Percentiles rank a stretch among this genome's conserved stretches.
Evolutionary conservation across 2,888 invertebrate genomes (phyloP).

Genomic region (Orthonychiurus folsomi): DNA sequence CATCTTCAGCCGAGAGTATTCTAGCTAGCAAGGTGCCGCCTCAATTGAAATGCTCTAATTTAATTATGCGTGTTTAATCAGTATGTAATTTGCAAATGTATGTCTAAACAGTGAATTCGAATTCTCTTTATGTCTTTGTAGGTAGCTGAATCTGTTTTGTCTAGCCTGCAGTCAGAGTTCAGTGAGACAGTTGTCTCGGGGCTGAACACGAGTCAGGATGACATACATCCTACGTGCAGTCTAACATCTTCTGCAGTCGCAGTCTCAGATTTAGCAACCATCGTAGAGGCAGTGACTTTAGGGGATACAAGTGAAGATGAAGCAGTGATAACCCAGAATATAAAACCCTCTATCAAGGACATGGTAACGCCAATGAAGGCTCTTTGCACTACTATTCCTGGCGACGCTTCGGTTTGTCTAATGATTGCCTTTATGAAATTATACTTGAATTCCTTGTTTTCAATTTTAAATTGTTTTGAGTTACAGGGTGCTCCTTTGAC

Average conservation of each 20-base stretch:
- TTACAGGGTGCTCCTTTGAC: neutral
- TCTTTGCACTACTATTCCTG: no score
- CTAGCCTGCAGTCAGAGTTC: constrained; percentile 36
- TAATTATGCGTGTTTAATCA: no score
- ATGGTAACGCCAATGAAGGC: no score
- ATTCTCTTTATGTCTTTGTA: no score
- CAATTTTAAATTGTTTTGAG: neutral
- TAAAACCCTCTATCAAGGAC: no score
- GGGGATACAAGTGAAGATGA: constrained; percentile 39
- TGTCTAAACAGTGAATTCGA: no score
- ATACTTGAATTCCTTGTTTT: no score
- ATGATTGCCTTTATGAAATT: no score
- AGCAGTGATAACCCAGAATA: constrained; percentile 14
- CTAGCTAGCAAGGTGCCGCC: constrained; percentile 59
- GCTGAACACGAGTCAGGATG: constrained; percentile 26
- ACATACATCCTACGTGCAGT: constrained; percentile 29
- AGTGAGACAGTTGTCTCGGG: constrained; percentile 33
- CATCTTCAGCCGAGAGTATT: constrained; percentile 88
- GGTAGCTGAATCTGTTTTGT: constrained; percentile 38
- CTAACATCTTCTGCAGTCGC: constrained; percentile 40
- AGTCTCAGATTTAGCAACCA: constrained; percentile 67
- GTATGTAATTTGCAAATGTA: no score
- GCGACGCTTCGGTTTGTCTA: no score
- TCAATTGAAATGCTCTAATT: no score
- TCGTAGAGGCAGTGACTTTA: constrained; percentile 56